phyloP scores from a whole-genome alignment of 2,797 vertebrate genomes.

The Huso huso region DNA sequence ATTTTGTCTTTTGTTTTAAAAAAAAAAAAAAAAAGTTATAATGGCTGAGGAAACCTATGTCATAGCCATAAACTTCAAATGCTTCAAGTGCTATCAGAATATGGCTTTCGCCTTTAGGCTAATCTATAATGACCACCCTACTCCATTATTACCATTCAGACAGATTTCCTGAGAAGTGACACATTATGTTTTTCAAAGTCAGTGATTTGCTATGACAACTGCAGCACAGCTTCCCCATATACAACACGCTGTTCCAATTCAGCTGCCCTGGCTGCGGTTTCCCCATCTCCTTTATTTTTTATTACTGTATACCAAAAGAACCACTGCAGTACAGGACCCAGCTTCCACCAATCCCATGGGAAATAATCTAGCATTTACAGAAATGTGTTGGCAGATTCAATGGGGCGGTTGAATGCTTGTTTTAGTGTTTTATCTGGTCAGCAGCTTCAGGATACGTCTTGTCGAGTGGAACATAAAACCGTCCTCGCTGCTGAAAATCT shows the following conservation, averaged over 20 bases:
- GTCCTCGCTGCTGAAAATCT: background rate
- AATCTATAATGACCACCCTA: too few species aligned
- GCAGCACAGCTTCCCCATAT: slow-evolving; percentile 26
- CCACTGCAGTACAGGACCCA: background rate
- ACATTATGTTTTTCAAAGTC: background rate
- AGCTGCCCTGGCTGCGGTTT: slow-evolving; percentile 7
- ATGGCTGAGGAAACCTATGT: too few species aligned
- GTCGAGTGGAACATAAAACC: background rate
- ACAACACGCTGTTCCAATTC: slow-evolving; percentile 22
- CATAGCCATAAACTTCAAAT: too few species aligned
- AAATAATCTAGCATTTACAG: slow-evolving; percentile 1
- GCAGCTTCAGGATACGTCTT: slow-evolving; percentile 1
- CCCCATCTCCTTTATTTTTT: slow-evolving; percentile 5
- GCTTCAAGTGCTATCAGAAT: too few species aligned
- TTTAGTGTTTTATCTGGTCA: background rate
- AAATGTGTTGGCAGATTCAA: slow-evolving; percentile 6
- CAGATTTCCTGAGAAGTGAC: background rate
- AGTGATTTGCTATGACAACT: slow-evolving; percentile 29
- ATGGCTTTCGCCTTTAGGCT: too few species aligned
- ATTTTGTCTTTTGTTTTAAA: too few species aligned
- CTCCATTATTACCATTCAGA: background rate
- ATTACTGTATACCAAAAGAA: background rate
- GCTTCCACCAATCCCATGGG: background rate
- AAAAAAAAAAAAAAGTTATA: too few species aligned
- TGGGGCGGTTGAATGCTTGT: background rate